These are phyloP conservation scores for Poecilia latipinna DNA, from an alignment of 2,113 vertebrate genomes.

Conservation along the genomic window DNA sequence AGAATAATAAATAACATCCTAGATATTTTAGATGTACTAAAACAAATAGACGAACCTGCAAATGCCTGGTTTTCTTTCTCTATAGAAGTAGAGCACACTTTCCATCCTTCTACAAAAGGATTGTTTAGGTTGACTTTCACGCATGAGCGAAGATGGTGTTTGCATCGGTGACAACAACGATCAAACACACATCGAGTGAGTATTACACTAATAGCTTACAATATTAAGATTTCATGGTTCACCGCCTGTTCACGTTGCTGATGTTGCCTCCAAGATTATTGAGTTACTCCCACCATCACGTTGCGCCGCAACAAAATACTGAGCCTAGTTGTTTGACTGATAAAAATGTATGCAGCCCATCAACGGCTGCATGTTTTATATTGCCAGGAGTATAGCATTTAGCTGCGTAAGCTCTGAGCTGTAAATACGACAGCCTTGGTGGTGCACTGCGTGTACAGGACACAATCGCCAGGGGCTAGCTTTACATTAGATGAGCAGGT, in stretches of 20 bases:
- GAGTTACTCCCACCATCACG: conserved; percentile 20
- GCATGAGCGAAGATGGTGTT: neutral
- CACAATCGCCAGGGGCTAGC: conserved; percentile 23
- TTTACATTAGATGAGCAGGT: conserved; percentile 15
- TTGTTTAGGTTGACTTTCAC: neutral
- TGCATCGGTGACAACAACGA: neutral
- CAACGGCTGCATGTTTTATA: conserved; percentile 30
- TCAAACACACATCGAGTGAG: conserved; percentile 2
- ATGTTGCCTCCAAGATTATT: conserved; percentile 36
- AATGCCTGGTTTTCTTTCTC: neutral
- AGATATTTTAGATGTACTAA: neutral
- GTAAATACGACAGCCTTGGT: conserved; percentile 40
- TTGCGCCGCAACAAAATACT: conserved; percentile 14
- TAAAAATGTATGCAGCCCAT: conserved; percentile 34
- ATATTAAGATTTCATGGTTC: conserved; percentile 33
- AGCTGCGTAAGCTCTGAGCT: conserved; percentile 21
- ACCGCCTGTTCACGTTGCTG: conserved; percentile 28
- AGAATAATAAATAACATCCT: neutral
- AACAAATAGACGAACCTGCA: neutral
- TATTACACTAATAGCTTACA: conserved; percentile 8
- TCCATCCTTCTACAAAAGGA: neutral
- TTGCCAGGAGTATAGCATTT: conserved; percentile 27
- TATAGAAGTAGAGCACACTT: neutral
- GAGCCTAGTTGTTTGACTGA: conserved; percentile 28
- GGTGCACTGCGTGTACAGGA: conserved; percentile 24